Conservation (phyloP, 2,113 vertebrate genomes). For the Abramis brama region DNA sequence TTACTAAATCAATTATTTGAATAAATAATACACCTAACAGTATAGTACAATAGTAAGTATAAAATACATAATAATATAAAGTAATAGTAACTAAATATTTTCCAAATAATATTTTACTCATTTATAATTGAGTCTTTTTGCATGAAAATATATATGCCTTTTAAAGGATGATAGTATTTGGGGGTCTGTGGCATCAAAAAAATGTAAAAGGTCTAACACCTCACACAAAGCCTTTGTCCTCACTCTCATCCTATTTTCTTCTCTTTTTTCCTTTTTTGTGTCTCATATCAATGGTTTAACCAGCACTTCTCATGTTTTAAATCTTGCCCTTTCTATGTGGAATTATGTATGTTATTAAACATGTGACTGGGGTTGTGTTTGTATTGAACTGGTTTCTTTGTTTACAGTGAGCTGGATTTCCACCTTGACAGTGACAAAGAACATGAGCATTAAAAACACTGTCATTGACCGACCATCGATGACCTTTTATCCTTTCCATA, state of each 20-base stretch:
- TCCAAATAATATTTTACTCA: background rate
- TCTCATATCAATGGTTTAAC: background rate
- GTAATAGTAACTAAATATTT: background rate
- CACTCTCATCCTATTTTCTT: background rate
- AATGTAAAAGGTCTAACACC: background rate
- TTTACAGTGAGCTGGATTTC: background rate
- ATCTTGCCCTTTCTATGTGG: background rate
- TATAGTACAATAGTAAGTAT: background rate
- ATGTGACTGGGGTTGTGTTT: background rate
- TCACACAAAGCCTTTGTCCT: background rate
- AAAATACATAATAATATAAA: background rate
- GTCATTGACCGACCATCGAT: background rate
- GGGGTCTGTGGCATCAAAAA: too few relatives aligned
- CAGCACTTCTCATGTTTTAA: background rate
- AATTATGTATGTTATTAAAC: background rate
- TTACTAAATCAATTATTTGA: background rate
- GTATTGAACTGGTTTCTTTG: background rate
- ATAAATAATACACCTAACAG: background rate
- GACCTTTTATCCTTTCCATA: background rate
- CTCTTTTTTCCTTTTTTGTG: background rate
- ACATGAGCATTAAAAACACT: background rate
- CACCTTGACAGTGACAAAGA: slow-evolving; percentile 5
- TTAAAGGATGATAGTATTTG: too few relatives aligned
- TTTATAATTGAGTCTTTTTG: too few relatives aligned
- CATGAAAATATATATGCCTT: too few relatives aligned